A percentile compares a stretch with the other conserved stretches of the same genome.
Evolutionary conservation across 2,888 invertebrate genomes (phyloP).

Genomic region (Clusia tigrina): DNA sequence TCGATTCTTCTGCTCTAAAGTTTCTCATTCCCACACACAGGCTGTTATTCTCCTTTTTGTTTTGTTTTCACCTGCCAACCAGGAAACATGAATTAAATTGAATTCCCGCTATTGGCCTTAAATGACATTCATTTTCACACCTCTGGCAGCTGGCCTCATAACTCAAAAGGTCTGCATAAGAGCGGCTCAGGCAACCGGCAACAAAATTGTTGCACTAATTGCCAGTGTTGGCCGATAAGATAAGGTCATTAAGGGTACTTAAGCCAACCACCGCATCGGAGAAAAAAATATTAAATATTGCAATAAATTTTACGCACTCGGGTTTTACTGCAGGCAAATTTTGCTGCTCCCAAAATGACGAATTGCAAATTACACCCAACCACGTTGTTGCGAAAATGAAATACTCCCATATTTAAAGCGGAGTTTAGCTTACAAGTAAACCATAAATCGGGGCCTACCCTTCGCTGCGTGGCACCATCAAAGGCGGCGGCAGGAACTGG

Average conservation of each 20-base stretch:
- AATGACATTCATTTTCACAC: constrained; percentile 9
- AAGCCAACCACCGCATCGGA: not conserved
- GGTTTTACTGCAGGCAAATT: not conserved
- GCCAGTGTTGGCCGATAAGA: constrained; percentile 31
- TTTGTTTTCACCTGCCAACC: not conserved
- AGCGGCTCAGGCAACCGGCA: not conserved
- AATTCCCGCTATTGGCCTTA: not conserved
- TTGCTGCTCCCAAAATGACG: constrained; percentile 34
- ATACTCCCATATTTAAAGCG: not conserved
- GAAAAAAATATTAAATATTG: no score
- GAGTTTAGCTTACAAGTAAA: not conserved
- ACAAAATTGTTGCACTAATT: constrained; percentile 25
- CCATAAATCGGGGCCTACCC: not conserved
- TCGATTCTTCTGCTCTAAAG: not conserved
- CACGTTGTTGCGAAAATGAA: not conserved
- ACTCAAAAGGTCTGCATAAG: not conserved
- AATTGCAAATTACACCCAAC: constrained; percentile 39
- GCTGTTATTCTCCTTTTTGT: not conserved
- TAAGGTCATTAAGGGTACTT: constrained; percentile 21
- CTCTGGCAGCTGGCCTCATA: not conserved
- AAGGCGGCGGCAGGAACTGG: not conserved
- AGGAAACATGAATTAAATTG: constrained; percentile 1
- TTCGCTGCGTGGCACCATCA: not conserved
- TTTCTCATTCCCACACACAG: not conserved
- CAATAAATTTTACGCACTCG: not conserved